Evolutionary conservation across 2,888 invertebrate genomes (phyloP).

Genomic region (Lysandra coridon): DNA sequence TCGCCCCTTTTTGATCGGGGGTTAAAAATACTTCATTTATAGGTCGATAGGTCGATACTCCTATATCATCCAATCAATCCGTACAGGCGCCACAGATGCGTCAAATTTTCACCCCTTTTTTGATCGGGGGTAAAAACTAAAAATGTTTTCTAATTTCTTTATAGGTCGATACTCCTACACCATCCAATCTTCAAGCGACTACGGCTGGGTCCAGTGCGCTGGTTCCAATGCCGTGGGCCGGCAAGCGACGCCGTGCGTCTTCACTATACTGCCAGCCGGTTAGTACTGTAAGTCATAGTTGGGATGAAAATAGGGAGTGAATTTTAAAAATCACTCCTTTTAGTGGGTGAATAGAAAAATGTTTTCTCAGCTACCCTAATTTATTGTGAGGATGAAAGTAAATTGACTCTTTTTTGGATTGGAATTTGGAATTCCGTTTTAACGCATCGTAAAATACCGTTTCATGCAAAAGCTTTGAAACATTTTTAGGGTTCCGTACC

Average conservation of each 20-base stretch:
- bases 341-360: background rate
- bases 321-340: background rate
- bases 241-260: constrained; percentile 86
- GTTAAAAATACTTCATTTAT: background rate
- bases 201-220: constrained; percentile 89
- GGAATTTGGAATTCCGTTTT: too few species aligned
- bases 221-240: constrained; percentile 86
- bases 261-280: constrained; percentile 87
- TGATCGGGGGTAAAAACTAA: too few species aligned
- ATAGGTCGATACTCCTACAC: constrained; percentile 73
- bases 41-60: constrained; percentile 58
- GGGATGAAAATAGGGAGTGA: constrained; percentile 10
- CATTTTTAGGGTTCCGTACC: too few species aligned
- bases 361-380: too few species aligned
- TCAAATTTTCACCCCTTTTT: background rate
- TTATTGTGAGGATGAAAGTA: too few species aligned
- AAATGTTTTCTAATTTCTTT: background rate
- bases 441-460: background rate
- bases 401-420: too few species aligned
- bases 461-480: too few species aligned
- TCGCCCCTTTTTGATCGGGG: too few species aligned
- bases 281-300: constrained; percentile 38
- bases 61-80: constrained; percentile 76
- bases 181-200: constrained; percentile 83
- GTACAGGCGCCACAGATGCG: too few species aligned